phyloP scores from a whole-genome alignment of 2,888 invertebrate genomes.

The Athalia circularis region DNA sequence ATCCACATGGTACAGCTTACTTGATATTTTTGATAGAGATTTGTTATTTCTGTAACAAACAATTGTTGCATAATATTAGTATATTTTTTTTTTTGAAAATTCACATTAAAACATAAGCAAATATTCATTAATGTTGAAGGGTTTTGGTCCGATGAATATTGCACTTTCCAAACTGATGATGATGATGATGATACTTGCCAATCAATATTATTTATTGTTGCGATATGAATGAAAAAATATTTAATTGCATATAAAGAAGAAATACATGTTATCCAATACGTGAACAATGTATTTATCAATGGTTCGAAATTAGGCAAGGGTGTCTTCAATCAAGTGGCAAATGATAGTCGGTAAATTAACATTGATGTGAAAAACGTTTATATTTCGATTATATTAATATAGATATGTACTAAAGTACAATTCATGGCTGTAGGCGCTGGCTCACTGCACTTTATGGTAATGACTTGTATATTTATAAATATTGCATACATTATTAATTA shows the following conservation, averaged over 20 bases:
- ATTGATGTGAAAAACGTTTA: conserved; percentile 41
- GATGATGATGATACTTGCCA: conserved; percentile 19
- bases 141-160: conserved; percentile 23
- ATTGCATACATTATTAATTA: conserved; percentile 65
- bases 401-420: conserved; percentile 53
- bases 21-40: too few relatives aligned
- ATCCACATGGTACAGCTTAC: too few relatives aligned
- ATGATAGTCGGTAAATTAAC: conserved; percentile 29
- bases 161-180: not conserved
- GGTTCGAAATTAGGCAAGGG: conserved; percentile 30
- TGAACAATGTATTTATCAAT: conserved; percentile 31
- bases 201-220: conserved; percentile 25
- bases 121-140: conserved; percentile 32
- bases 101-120: conserved; percentile 26
- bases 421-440: conserved; percentile 64
- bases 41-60: not conserved
- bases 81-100: conserved; percentile 6
- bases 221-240: conserved; percentile 6
- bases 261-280: conserved; percentile 5
- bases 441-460: conserved; percentile 67
- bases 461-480: conserved; percentile 73
- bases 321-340: conserved; percentile 37
- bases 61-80: conserved; percentile 11
- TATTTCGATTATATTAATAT: conserved; percentile 23
- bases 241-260: conserved; percentile 5